Evolutionary conservation across 1,140 invertebrate species (phyloP).

Genomic region (Sesamia nonagrioides): DNA sequence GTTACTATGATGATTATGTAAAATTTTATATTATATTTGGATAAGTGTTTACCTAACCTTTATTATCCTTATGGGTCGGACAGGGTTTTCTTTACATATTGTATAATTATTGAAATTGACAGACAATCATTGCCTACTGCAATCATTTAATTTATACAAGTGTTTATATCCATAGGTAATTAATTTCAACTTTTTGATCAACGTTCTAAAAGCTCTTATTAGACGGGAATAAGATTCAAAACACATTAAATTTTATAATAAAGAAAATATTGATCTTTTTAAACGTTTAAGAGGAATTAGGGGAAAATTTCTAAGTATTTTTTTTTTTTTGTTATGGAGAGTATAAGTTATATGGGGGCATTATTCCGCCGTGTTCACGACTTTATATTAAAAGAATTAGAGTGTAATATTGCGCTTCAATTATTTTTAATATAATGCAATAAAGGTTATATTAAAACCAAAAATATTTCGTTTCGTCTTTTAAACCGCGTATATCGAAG

Average conservation of each 20-base stretch:
- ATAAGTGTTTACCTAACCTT: too few species aligned
- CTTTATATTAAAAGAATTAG: neutral
- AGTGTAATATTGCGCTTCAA: too few species aligned
- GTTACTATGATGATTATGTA: too few species aligned
- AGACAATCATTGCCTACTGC: neutral
- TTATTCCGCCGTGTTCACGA: neutral
- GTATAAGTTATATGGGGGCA: neutral
- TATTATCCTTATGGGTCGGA: too few species aligned
- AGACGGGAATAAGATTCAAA: conserved; percentile 7
- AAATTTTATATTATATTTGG: too few species aligned
- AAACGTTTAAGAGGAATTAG: neutral
- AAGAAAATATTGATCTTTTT: neutral
- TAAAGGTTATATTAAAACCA: too few species aligned
- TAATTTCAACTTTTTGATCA: neutral
- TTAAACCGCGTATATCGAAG: too few species aligned
- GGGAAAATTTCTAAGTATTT: neutral
- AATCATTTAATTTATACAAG: conserved; percentile 13
- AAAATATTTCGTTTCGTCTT: too few species aligned
- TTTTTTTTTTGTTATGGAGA: conserved; percentile 1
- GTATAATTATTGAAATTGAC: too few species aligned
- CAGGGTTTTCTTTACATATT: too few species aligned
- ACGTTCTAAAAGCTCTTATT: neutral
- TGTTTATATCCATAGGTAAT: neutral
- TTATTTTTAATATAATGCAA: too few species aligned
- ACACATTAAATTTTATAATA: neutral